A percentile compares a stretch with the other conserved stretches of the same genome.
Conservation (phyloP, 2,797 vertebrate genomes). For the Danio jaintianensis region DNA sequence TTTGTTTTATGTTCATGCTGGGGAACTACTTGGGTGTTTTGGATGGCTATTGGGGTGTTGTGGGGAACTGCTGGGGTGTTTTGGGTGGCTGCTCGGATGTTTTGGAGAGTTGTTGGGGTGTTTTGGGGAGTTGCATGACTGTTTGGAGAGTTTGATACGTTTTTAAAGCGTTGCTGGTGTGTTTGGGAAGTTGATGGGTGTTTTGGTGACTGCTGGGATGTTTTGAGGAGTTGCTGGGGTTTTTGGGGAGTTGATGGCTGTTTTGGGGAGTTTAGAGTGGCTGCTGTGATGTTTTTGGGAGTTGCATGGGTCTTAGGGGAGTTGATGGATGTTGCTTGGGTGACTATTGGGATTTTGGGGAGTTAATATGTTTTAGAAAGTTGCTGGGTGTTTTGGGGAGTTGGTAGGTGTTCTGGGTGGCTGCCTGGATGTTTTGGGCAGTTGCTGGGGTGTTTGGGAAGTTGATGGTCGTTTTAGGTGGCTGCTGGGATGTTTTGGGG, state of each 20-base stretch:
- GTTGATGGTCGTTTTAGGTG: neutral
- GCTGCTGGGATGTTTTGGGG: neutral
- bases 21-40: neutral
- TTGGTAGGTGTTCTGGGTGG: too few species aligned
- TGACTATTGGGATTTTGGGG: too few species aligned
- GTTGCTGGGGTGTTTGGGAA: neutral
- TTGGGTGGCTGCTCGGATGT: too few species aligned
- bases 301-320: too few species aligned
- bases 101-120: neutral
- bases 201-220: neutral
- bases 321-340: too few species aligned
- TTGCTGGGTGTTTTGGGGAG: too few species aligned
- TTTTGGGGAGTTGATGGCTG: too few species aligned
- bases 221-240: neutral
- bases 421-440: too few species aligned
- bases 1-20: neutral
- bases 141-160: too few species aligned
- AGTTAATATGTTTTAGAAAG: too few species aligned
- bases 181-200: neutral
- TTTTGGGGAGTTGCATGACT: neutral
- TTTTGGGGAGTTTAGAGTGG: too few species aligned
- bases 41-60: neutral
- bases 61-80: neutral
- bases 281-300: too few species aligned
- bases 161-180: neutral